Percentiles rank a stretch among this genome's conserved stretches.
These are phyloP conservation scores for Corythucha ciliata DNA, from an alignment of 2,888 invertebrate species.

Conservation along the genomic window DNA sequence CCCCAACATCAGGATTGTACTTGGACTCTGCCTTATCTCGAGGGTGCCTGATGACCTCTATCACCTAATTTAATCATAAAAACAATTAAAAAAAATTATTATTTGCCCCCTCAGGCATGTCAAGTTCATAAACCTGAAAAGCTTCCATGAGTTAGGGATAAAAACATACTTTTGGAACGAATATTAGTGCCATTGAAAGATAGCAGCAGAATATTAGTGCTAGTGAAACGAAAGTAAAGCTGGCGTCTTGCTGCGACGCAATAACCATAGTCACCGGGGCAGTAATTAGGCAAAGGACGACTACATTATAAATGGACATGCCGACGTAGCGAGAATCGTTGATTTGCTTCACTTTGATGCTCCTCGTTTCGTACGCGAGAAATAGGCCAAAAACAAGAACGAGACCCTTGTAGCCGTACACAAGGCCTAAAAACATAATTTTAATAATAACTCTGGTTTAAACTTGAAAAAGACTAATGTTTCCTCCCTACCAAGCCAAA, in stretches of 20 bases:
- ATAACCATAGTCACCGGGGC: slow-evolving; percentile 97
- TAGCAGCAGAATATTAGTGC: slow-evolving; percentile 97
- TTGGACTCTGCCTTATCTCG: slow-evolving; percentile 80
- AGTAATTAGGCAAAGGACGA: slow-evolving; percentile 93
- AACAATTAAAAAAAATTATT: neutral
- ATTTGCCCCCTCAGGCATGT: too few species aligned
- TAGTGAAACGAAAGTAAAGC: slow-evolving; percentile 90
- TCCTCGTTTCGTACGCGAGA: slow-evolving; percentile 95
- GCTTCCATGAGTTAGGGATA: neutral
- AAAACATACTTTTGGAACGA: slow-evolving; percentile 83
- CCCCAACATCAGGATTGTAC: slow-evolving; percentile 70
- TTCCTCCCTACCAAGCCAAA: slow-evolving; percentile 76
- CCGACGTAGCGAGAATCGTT: slow-evolving; percentile 98
- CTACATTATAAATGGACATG: slow-evolving; percentile 99
- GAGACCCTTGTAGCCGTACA: slow-evolving; percentile 94
- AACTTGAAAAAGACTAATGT: neutral
- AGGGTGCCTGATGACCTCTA: slow-evolving; percentile 82
- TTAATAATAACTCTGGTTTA: neutral
- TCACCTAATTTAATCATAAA: slow-evolving; percentile 49
- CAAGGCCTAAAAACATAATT: slow-evolving; percentile 57
- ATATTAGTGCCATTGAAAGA: slow-evolving; percentile 95
- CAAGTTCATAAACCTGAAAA: neutral
- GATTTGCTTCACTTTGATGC: slow-evolving; percentile 92
- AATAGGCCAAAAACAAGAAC: slow-evolving; percentile 95
- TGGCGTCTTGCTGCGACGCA: slow-evolving; percentile 93